phyloP scores from a whole-genome alignment of 2,797 vertebrate species.

The Silurus aristotelis region DNA sequence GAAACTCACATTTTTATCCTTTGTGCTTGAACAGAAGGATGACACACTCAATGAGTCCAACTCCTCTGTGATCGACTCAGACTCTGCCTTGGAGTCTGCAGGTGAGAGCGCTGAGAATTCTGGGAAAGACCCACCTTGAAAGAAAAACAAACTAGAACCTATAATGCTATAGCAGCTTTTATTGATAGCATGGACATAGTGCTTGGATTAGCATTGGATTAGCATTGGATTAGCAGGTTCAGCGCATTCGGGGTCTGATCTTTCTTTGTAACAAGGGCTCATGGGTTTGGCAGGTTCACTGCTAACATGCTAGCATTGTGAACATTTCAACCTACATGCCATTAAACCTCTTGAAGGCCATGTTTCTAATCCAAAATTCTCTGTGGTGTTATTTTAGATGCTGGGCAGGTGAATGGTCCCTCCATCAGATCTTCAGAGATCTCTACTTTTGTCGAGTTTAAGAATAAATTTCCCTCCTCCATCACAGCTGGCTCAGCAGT shows the following conservation, averaged over 20 bases:
- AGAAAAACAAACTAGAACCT: background rate
- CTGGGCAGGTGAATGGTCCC: slow-evolving; percentile 10
- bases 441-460: slow-evolving; percentile 24
- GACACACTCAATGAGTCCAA: slow-evolving; percentile 74
- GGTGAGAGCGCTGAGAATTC: slow-evolving; percentile 41
- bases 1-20: background rate
- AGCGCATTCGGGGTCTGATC: background rate
- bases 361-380: too few species aligned
- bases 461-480: slow-evolving; percentile 9
- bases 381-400: slow-evolving; percentile 18
- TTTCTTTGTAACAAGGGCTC: background rate
- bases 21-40: slow-evolving; percentile 74
- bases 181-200: too few species aligned
- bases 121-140: background rate
- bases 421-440: slow-evolving; percentile 14
- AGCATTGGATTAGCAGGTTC: too few species aligned
- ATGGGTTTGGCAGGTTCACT: background rate
- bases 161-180: background rate
- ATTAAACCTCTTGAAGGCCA: background rate
- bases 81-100: slow-evolving; percentile 46
- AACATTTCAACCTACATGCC: background rate
- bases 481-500: slow-evolving; percentile 64
- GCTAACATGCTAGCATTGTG: background rate
- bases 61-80: slow-evolving; percentile 60
- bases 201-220: background rate